Evolutionary conservation across 2,113 vertebrate genomes (phyloP).

Genomic region (Microcebus griseorufus): DNA sequence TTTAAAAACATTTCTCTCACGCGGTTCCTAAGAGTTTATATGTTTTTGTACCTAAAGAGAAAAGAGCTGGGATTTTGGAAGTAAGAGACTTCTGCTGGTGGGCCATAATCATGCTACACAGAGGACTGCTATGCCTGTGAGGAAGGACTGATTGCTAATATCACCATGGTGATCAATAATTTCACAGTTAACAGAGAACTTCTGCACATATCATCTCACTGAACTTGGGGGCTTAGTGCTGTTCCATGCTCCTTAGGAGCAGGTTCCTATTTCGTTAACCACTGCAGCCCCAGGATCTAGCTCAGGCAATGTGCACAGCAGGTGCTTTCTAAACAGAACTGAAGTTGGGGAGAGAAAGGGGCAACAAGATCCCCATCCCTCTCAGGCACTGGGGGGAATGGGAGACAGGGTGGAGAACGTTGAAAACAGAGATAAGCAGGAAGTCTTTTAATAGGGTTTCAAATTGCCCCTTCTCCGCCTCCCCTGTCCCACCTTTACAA

Average conservation of each 20-base stretch:
- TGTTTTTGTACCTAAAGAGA: slow-evolving; percentile 26
- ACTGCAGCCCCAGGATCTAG: background rate
- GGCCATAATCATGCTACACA: background rate
- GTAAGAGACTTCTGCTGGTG: background rate
- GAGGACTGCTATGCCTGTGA: background rate
- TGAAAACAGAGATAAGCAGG: background rate
- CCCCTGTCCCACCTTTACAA: background rate
- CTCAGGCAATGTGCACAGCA: background rate
- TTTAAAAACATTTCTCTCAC: background rate
- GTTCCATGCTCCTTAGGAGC: background rate
- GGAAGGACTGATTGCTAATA: background rate
- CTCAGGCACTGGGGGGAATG: background rate
- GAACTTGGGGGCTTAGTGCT: background rate
- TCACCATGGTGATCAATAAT: background rate
- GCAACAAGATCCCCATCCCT: background rate
- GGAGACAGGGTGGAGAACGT: background rate
- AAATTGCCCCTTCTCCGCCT: background rate
- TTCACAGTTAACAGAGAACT: background rate
- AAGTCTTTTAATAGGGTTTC: slow-evolving; percentile 25
- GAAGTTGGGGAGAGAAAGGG: background rate
- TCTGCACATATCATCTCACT: background rate
- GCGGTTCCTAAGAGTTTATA: background rate
- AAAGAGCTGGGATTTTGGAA: background rate
- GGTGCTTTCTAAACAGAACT: background rate
- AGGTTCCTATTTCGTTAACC: background rate